Evolutionary conservation across 2,113 vertebrate species (phyloP).

Genomic region (Catharus fuscescens): DNA sequence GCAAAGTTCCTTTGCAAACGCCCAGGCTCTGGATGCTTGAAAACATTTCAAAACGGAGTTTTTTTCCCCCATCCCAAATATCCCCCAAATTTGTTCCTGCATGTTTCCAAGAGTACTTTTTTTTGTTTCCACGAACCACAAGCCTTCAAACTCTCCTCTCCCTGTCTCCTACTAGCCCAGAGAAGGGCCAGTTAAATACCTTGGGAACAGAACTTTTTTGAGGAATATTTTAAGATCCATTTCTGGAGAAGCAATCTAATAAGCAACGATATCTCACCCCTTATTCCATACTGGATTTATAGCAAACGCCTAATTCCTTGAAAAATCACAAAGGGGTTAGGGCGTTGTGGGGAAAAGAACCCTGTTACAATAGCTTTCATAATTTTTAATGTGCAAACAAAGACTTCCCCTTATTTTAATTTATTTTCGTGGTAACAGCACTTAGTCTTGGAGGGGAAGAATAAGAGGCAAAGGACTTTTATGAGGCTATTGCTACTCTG

Average conservation of each 20-base stretch:
- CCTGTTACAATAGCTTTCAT: not conserved
- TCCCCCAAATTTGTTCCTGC: not conserved
- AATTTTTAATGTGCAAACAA: not conserved
- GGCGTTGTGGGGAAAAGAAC: accelerated
- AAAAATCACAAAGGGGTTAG: not conserved
- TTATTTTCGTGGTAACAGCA: not conserved
- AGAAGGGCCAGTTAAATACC: not conserved
- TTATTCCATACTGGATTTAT: not conserved
- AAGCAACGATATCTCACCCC: not conserved
- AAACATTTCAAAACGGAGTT: not conserved
- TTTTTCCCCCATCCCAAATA: not conserved
- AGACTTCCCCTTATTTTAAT: not conserved
- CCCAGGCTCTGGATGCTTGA: not conserved
- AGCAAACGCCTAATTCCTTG: not conserved
- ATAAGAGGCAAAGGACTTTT: not conserved
- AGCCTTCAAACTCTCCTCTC: not conserved
- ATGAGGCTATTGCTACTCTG: not conserved
- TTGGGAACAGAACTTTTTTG: not conserved
- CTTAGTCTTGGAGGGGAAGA: not conserved
- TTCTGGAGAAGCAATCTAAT: not conserved
- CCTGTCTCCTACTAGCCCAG: not conserved
- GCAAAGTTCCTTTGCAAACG: not conserved
- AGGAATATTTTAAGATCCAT: not conserved
- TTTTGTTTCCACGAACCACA: not conserved
- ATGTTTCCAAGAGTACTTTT: not conserved